Evolutionary conservation across 2,113 vertebrate species (phyloP).

Genomic region (Eudyptes chrysolophus): DNA sequence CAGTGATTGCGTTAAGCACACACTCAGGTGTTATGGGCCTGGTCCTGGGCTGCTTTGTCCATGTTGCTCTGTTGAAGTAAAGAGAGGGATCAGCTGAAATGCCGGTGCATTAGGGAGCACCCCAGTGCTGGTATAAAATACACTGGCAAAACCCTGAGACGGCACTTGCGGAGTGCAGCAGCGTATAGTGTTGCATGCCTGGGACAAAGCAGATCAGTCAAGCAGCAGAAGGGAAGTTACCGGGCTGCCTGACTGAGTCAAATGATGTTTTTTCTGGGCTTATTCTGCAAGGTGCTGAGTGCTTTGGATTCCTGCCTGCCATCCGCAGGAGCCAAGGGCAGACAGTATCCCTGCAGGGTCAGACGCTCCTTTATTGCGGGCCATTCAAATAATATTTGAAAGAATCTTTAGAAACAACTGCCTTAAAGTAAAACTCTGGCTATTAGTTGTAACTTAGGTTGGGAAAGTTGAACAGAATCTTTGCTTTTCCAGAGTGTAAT

Average conservation of each 20-base stretch:
- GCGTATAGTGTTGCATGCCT: too few relatives aligned
- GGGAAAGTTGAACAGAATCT: not conserved
- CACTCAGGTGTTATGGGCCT: rapidly evolving
- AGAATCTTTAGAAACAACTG: not conserved
- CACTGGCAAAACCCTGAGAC: not conserved
- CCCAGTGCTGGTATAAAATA: not conserved
- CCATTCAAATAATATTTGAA: not conserved
- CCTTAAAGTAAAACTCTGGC: not conserved
- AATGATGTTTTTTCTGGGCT: not conserved
- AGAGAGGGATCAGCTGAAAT: not conserved
- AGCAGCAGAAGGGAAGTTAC: not conserved
- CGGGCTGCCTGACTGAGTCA: not conserved
- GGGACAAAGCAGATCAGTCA: not conserved
- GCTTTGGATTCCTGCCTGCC: not conserved
- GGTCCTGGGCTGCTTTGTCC: not conserved
- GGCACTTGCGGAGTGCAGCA: not conserved
- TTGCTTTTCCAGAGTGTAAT: not conserved
- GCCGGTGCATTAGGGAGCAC: not conserved
- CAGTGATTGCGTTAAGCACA: not conserved
- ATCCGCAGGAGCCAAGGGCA: not conserved
- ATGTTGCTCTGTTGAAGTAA: not conserved
- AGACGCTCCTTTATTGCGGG: rapidly evolving
- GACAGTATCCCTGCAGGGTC: not conserved
- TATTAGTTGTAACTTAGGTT: not conserved
- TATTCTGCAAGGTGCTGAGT: not conserved